These are phyloP conservation scores for Pseudomyrmex sp. DNA, from an alignment of 1,140 invertebrate genomes.

Conservation along the genomic window DNA sequence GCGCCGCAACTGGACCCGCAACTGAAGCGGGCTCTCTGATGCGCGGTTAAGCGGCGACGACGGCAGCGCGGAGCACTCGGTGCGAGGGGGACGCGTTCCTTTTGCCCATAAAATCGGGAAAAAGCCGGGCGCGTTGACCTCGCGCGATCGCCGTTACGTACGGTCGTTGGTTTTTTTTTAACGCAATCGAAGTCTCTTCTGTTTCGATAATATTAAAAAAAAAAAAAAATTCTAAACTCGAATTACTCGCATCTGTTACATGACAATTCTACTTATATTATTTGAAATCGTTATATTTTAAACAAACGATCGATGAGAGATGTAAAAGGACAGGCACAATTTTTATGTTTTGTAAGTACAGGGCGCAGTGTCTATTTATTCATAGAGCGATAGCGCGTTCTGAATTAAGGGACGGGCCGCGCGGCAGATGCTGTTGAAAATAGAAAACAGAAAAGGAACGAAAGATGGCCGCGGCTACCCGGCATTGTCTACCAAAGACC, in stretches of 20 bases:
- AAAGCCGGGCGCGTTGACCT: conserved; percentile 43
- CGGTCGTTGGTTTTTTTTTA: conserved; percentile 4
- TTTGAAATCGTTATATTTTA: neutral
- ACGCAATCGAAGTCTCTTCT: neutral
- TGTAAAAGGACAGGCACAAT: no score
- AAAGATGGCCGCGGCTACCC: conserved; percentile 81
- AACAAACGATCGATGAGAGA: no score
- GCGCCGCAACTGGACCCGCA: neutral
- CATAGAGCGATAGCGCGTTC: conserved; percentile 21
- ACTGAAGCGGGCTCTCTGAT: neutral
- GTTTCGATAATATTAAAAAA: neutral
- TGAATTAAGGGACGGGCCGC: conserved; percentile 52
- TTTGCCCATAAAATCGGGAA: conserved; percentile 37
- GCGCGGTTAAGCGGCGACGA: neutral
- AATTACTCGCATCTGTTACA: neutral
- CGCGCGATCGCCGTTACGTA: conserved; percentile 49
- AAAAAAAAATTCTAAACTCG: neutral
- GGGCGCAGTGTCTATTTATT: neutral
- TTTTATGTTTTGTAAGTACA: no score
- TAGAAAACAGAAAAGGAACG: conserved; percentile 83
- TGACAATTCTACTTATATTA: neutral
- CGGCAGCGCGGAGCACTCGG: no score
- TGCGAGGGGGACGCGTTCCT: neutral
- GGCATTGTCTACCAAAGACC: conserved; percentile 82
- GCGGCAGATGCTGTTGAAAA: conserved; percentile 82